phyloP scores from a whole-genome alignment of 2,797 vertebrate genomes.

The Taeniopygia guttata region DNA sequence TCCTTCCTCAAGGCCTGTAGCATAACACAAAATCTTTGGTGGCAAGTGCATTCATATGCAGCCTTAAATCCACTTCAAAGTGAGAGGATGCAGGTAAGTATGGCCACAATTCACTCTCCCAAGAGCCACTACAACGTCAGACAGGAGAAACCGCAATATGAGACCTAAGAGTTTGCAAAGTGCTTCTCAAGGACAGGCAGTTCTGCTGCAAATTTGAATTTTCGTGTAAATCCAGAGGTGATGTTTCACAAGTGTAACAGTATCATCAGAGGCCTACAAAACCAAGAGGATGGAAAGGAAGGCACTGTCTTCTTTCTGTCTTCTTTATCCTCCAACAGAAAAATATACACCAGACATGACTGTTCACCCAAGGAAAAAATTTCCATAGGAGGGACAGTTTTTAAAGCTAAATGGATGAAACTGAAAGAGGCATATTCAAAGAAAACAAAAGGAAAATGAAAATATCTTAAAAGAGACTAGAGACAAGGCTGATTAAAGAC shows the following conservation, averaged over 20 bases:
- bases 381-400: not conserved
- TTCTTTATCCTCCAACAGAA: not conserved
- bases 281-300: not conserved
- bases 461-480: not conserved
- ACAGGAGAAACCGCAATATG: not conserved
- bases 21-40: not conserved
- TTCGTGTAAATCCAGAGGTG: not conserved
- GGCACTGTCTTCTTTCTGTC: not conserved
- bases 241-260: not conserved
- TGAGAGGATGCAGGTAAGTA: not conserved
- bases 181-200: not conserved
- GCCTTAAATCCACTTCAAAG: not conserved
- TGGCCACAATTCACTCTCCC: not conserved
- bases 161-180: not conserved
- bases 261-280: not conserved
- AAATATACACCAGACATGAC: not conserved
- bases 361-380: not conserved
- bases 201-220: not conserved
- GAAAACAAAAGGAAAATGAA: not conserved
- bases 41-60: not conserved
- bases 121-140: rapidly evolving
- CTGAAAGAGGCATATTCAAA: not conserved
- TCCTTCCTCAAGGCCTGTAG: not conserved
- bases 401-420: not conserved
- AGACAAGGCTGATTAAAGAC: not conserved